phyloP scores from a whole-genome alignment of 2,888 invertebrate species.

The Lycophotia porphyrea region DNA sequence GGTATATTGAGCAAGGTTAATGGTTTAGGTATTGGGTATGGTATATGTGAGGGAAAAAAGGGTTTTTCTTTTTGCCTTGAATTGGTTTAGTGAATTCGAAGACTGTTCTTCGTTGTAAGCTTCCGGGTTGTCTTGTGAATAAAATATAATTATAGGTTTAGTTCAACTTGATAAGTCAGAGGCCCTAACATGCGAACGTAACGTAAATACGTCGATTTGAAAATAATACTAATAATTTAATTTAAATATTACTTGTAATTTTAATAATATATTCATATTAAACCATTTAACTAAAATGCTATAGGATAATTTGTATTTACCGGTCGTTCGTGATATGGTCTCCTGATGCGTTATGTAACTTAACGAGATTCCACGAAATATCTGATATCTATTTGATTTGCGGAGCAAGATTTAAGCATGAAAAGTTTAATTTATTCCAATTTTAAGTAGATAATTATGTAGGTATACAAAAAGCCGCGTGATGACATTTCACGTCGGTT shows the following conservation, averaged over 20 bases:
- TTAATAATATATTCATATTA: no score
- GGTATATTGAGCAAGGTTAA: constrained; percentile 63
- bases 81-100: neutral
- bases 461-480: neutral
- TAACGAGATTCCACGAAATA: neutral
- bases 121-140: neutral
- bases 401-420: neutral
- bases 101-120: neutral
- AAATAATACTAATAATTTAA: no score
- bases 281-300: no score
- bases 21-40: constrained; percentile 38
- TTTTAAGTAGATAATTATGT: neutral
- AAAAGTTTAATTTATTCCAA: neutral
- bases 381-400: neutral
- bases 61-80: constrained; percentile 17
- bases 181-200: neutral
- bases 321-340: no score
- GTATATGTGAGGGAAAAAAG: constrained; percentile 25
- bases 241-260: no score
- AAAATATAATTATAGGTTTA: neutral
- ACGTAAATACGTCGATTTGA: no score
- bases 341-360: neutral
- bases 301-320: no score
- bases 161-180: neutral
- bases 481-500: neutral